Base-by-base conservation (phyloP, 1,140 invertebrate genomes). In the Nebria ingens region DNA sequence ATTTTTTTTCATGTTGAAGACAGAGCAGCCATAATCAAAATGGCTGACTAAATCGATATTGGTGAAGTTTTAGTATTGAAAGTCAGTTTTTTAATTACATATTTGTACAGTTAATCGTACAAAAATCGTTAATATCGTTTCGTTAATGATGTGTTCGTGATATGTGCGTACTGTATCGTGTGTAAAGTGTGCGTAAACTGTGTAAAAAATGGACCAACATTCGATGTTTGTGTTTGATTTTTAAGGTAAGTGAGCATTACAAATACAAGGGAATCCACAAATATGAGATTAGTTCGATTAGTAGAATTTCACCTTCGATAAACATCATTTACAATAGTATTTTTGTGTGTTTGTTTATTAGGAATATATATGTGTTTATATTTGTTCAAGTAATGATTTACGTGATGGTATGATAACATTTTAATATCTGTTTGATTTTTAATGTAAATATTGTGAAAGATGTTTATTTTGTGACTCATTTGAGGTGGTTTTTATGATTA, bases 41-140 rank as follows among this genome's bases (percentile, higher is more conserved):
- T 55, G 54, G 54, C 54, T 21, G 54, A 42, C 42, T 55, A 55
- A 49, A 55, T 55, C 54, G 42, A 55, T 55, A 55, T 34, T 34
- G 25, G 25, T 34, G 25, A 34, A 34, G 25, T 34, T 34, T n/a
- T 34, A n/a, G 25, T n/a, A 34, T 9, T n/a, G n/a, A 34, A n/a
- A 34, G n/a, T 34, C n/a, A n/a, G 25, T 34, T 34, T n/a, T 34
- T 34, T 9, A 34, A 34, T 34, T n/a, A 34, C 25, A 9, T 34
- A 34, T 34, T 9, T 34, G 6, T 6, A 9, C n/a, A 34, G 6
- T 34, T 9, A 34, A 34, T 9, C n/a, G 6, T 9, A 34, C 25
- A 6, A 34, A 34, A 34, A 34, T 34, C 6, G 6, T n/a, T 34
- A 34, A n/a, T 34, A 9, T 34, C 6, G 6, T 6, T 34, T 34